These are phyloP conservation scores for Dasyornis broadbenti DNA, from an alignment of 2,113 vertebrate genomes.

Conservation along the genomic window DNA sequence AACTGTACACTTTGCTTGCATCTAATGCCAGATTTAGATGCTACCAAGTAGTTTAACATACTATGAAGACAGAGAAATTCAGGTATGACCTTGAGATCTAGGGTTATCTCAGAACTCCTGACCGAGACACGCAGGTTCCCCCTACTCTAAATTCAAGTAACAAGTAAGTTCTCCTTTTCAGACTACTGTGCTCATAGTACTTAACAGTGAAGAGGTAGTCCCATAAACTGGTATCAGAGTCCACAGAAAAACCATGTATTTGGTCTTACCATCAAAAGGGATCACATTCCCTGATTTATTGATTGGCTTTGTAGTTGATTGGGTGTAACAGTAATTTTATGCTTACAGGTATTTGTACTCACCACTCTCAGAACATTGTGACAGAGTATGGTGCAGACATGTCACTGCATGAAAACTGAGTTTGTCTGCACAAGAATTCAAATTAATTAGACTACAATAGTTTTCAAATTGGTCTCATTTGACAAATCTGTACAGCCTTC, in stretches of 20 bases:
- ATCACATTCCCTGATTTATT: background rate
- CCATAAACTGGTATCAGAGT: background rate
- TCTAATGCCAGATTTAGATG: background rate
- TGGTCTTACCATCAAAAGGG: background rate
- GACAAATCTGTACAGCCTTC: background rate
- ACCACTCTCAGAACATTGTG: background rate
- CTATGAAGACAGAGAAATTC: background rate
- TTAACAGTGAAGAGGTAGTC: background rate
- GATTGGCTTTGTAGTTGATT: background rate
- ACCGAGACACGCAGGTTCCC: background rate
- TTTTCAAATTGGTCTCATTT: background rate
- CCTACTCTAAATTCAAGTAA: background rate
- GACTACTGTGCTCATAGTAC: background rate
- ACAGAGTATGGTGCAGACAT: background rate
- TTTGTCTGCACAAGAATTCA: background rate
- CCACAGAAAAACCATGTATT: background rate
- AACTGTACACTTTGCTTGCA: background rate
- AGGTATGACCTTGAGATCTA: background rate
- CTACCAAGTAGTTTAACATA: background rate
- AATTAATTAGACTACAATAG: background rate
- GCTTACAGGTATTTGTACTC: background rate
- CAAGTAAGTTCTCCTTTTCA: background rate
- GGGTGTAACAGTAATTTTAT: background rate
- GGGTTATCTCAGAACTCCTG: background rate
- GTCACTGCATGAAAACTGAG: background rate